Evolutionary conservation across 2,113 vertebrate genomes (phyloP), one percentile per base, ranked within the genome.

Genomic region (Thymallus thymallus): DNA sequence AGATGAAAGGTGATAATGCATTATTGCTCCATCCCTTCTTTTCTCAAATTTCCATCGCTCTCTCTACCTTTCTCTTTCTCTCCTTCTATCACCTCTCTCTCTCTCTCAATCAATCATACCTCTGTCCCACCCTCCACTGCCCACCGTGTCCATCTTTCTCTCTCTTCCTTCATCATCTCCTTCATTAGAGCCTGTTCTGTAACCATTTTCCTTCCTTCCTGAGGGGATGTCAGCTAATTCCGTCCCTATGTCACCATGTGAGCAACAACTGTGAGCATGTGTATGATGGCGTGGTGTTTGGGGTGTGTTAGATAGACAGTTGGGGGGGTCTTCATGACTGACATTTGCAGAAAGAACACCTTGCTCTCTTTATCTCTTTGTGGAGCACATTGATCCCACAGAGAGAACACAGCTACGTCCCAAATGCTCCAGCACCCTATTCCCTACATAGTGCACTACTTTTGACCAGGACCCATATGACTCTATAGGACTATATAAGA

Each of bases 91-190:
- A 3, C 29, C 29, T 29, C 29, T 29, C 29, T 29, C 56, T 58
- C 56, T n/a, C 56, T 58, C 56, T 58, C 56, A 1, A 5, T 58
- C 56, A 1, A 12, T 41, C 35, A 2, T 10, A 41, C 35, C 35
- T 41, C 35, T 41, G 35, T 41, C 6, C 35, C 35, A 7, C 7
- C 35, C 7, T 9, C 35, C 35, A 82, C 80, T 86, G 74, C 68
- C 82, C 72, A 71, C 62, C 48, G 4, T 41, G 14, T 67, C 75
- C 56, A 75, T 75, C 72, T 82, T 41, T 90, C 82, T 87, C 60
- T 80, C 69, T 70, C 73, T 71, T 61, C 73, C 78, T 73, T 76
- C 72, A 80, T 12, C 58, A 23, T 61, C n/a, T 24, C 58, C 7
- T 23, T 24, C n/a, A n/a, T 6, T 61, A 24, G 20, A 10, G 58